Base-by-base conservation (phyloP, 2,888 invertebrate genomes). In the Drosophila hamatofila region DNA sequence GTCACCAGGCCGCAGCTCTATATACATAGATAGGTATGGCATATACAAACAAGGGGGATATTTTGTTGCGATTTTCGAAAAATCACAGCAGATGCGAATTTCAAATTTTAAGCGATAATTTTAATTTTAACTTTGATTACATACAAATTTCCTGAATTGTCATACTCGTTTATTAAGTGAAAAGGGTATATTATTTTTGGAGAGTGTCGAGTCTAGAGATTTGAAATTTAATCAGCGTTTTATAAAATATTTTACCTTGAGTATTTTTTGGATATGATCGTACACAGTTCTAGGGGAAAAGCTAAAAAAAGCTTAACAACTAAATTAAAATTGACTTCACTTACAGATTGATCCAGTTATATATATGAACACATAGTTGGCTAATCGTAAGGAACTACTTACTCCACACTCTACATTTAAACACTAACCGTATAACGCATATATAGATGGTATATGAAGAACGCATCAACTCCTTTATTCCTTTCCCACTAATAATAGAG, bases 41-140 rank as follows among this genome's bases (percentile, higher is more conserved):
- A 18, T 11, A 30, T 16, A 46, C 14, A 27, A 11, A 44, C 11
- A 8, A 21, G 56, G 48, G 62, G 65, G 80, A 65, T 61, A 65
- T 56, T 64, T 52, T 16, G 52, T 49, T 30, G 41, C 51, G 30
- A 18, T 9, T 23, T 25, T 25, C 21, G 12, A 54, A 58, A 79
- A 80, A 79, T 79, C 73, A 63, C 65, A 58, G 54, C 79, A 79
- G 80, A 80, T 79, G 79, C 54, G 62, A 67, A 25, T 54, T 52
- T 68, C 12, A 37, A 61, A 72, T 70, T 51, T 54, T 63, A 55
- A 23, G 66, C 55, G 44, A 61, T 70, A 67, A 67, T 78, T 67
- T 78, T 64, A 58, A 75, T 67, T 67, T 78, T 55, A 48, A 27
- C 1, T 18, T 49, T 48, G 14, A 75, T 78, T 61, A 51, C 52